phyloP scores from a whole-genome alignment of 2,113 vertebrate genomes.

The Solea senegalensis region DNA sequence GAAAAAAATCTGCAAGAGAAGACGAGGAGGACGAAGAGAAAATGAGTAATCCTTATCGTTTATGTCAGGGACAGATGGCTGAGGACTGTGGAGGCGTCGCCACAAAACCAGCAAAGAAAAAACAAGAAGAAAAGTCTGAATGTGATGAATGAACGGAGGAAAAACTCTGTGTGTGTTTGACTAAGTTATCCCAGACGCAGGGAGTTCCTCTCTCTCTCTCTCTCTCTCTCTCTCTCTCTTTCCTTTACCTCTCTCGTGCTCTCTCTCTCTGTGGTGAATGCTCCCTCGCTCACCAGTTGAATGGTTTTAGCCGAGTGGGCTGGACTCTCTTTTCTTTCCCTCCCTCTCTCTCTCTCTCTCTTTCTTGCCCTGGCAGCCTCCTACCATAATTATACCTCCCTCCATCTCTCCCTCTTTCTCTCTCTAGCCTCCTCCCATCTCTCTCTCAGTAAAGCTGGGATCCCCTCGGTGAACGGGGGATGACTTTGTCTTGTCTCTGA shows the following conservation, averaged over 20 bases:
- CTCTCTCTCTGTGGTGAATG: slow-evolving; percentile 55
- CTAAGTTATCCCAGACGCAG: slow-evolving; percentile 68
- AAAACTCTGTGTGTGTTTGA: slow-evolving; percentile 27
- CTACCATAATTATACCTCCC: slow-evolving; percentile 67
- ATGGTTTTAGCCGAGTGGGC: slow-evolving; percentile 75
- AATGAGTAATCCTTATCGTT: slow-evolving; percentile 71
- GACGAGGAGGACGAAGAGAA: slow-evolving; percentile 54
- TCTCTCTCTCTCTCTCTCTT: slow-evolving; percentile 43
- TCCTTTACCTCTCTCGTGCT: slow-evolving; percentile 40
- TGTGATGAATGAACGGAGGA: slow-evolving; percentile 60
- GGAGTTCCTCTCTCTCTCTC: slow-evolving; percentile 63
- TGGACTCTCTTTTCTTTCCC: slow-evolving; percentile 63
- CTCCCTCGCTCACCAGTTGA: slow-evolving; percentile 71
- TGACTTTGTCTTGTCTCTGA: slow-evolving; percentile 36
- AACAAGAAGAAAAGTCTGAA: slow-evolving; percentile 16
- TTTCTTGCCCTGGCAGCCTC: slow-evolving; percentile 58
- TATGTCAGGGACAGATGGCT: slow-evolving; percentile 69
- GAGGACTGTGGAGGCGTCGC: slow-evolving; percentile 66
- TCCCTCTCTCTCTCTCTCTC: slow-evolving; percentile 53
- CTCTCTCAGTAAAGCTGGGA: slow-evolving; percentile 16
- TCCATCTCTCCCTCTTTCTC: slow-evolving; percentile 21
- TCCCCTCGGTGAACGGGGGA: slow-evolving; percentile 40
- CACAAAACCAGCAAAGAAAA: slow-evolving; percentile 32
- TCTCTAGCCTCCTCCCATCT: slow-evolving; percentile 56
- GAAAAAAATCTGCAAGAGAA: slow-evolving; percentile 48